Base-by-base conservation (phyloP, 2,888 invertebrate genomes). In the Beris chalybata region DNA sequence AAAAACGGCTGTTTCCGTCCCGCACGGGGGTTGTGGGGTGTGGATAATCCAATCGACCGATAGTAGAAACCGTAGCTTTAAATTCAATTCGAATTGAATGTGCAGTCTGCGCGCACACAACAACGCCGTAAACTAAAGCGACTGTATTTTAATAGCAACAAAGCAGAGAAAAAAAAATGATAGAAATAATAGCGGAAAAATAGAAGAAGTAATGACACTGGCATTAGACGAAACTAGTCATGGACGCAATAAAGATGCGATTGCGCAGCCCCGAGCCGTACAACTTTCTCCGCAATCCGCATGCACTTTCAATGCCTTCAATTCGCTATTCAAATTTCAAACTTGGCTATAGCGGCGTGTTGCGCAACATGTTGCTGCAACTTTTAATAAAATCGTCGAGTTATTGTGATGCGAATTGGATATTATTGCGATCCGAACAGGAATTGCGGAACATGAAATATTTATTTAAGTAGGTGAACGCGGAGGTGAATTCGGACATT, bases 181-280 rank as follows among this genome's bases (percentile, higher is more conserved):
- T 61, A 38, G 61, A 22, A 61, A 52, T 32, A 52, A 61, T 61
- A 52, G 50, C 38, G 38, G 38, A 38, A 38, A 38, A 38, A 38
- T 61, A 50, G 61, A 61, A 52, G 61, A 61, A 65, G 56, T 65
- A 68, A 65, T 65, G 68, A 68, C 65, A 68, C 65, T 68, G 68
- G 65, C 65, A 68, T 67, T 68, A 65, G 67, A 48, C 54, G 13
- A 58, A 64, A 65, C 59, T 32, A 66, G 54, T 58, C 59, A 54
- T 66, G 66, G 59, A 54, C 54, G 66, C 59, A 59, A 59, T 59
- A 59, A 61, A 50, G 61, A 61, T 61, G 50, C 61, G 61, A 61
- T 61, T 61, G 61, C 61, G 15, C 54, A 32, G 12, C 30, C 12
- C n/a, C 54, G n/a, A 12, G 9, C 29, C 30, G n/a, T 31, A 54